Base-by-base conservation (phyloP, 2,888 invertebrate genomes). In the Exephanes ischioxanthus region DNA sequence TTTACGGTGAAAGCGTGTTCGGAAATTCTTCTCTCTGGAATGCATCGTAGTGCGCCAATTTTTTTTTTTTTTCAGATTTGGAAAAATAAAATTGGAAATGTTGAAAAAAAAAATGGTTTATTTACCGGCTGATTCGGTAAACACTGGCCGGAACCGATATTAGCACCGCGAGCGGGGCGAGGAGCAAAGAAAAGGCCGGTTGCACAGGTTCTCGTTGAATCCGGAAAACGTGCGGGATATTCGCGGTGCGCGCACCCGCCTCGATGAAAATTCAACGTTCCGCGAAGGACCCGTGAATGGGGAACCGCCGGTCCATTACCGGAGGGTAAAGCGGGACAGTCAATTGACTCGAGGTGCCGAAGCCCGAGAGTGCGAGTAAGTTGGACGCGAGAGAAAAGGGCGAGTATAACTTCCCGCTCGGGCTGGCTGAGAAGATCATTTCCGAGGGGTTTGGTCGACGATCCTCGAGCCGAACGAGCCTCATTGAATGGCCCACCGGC, bases 381-480 rank as follows among this genome's bases (percentile, higher is more conserved):
- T 16, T 41, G 22, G 41, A 68, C 19, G 14, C n/a, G n/a, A 68
- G 48, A 66, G 26, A n/a, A 37, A 55, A 45, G 16, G 66, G 70
- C 80, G 53, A 33, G 41, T 22, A 48, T 45, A 72, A 45, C 66
- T 26, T 53, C 37, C 48, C 51, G 37, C 73, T 66, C 61, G 68
- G 66, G 72, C 26, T 67, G 70, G 51, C 30, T n/a, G 53, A 22
- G 41, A 73, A 61, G 73, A 73, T 78, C 51, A 72, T 83, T 83
- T 70, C 61, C 61, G 48, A 83, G 79, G 73, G 79, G 68, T 33
- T 73, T 61, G 58, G 58, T 41, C 45, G 53, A 16, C 78, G 51
- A 26, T 45, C 73, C 78, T 63, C 68, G 84, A 72, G 67, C 71
- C 88, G 26, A 88, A 88, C 90, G 87, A 90, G 88, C 86, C 76